A percentile compares a stretch with the other conserved stretches of the same genome.
phyloP scores from a whole-genome alignment of 1,140 invertebrate species.

The Lethrus apterus region DNA sequence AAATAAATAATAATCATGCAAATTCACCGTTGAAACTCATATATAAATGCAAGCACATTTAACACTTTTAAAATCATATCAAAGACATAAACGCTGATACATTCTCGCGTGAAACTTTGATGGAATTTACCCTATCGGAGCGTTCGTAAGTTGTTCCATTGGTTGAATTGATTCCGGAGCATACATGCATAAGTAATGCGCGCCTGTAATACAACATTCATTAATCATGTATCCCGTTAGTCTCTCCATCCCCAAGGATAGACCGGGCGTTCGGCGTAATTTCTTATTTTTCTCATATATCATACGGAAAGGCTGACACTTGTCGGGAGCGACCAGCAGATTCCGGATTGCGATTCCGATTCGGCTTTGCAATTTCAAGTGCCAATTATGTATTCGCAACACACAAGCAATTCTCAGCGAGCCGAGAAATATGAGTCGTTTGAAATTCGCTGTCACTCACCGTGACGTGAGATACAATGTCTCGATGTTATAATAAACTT shows the following conservation, averaged over 20 bases:
- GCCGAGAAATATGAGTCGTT: constrained; percentile 25
- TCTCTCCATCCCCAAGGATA: constrained; percentile 22
- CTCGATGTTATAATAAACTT: too few species aligned
- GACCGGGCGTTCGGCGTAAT: constrained; percentile 24
- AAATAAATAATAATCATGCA: too few species aligned
- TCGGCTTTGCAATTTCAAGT: constrained; percentile 27
- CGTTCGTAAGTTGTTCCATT: constrained; percentile 22
- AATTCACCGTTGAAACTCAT: too few species aligned
- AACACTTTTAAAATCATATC: too few species aligned
- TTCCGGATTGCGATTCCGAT: constrained; percentile 23
- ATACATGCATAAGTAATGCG: constrained; percentile 36
- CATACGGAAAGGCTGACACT: constrained; percentile 33
- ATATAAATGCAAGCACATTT: too few species aligned
- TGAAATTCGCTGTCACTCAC: constrained; percentile 25
- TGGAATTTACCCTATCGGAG: constrained; percentile 9
- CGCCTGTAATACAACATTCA: constrained; percentile 33
- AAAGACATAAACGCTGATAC: too few species aligned
- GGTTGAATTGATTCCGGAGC: constrained; percentile 30
- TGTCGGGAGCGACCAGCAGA: constrained; percentile 27
- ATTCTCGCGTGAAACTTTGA: constrained; percentile 10
- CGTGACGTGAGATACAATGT: constrained; percentile 20
- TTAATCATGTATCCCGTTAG: constrained; percentile 38
- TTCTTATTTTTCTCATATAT: constrained; percentile 39
- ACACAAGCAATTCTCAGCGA: constrained; percentile 29
- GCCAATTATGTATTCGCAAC: constrained; percentile 31